Base-by-base conservation (phyloP, 1,140 invertebrate genomes). In the Drosophila murphyi region DNA sequence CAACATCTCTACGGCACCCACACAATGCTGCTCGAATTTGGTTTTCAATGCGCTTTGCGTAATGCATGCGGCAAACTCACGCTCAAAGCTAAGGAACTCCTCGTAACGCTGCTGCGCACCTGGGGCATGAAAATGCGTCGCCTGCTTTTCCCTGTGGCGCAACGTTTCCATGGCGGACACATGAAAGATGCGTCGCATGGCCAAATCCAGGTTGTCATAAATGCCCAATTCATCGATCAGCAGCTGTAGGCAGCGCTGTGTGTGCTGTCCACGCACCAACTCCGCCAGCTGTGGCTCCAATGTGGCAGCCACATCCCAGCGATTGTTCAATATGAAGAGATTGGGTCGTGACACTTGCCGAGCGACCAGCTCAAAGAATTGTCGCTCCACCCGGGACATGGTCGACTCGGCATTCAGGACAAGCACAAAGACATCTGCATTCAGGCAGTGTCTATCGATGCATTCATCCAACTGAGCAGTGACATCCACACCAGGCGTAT, bases 351-450 rank as follows among this genome's bases (percentile, higher is more conserved):
- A 99, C 77, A 99, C 94, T 90, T 96, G 96, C 67, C 96, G 96
- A n/a, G 98, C 98, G 28, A 99, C 99, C 95, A 99, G 99, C 92
- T 98, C 97, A 93, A 99, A 99, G 93, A 99, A 99, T 85, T 98
- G 98, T 91, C 99, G 99, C 92, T 99, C 98, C 97, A 99, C 93
- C 12, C 94, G 94, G 78, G 90, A 88, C 78, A 89, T 82, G 7
- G 99, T 99, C 3, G 99, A 99, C 94, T 99, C 99, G 0, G 99
- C 97, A 94, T 99, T 99, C 6, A 98, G 97, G 4, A 99, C 99
- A 4, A 99, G 94, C 50, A 99, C 98, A 94, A 99, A 99, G 1
- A 99, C 99, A 94, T 99, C 99, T 5, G 99, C 98, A 94, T 99
- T 98, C 55, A 99, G 93, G 93, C 99, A 99, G 93, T 99, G 97